Percentiles rank a stretch among this genome's conserved stretches.
Evolutionary conservation across 2,113 vertebrate genomes (phyloP).

Genomic region (Oreochromis spilurus): DNA sequence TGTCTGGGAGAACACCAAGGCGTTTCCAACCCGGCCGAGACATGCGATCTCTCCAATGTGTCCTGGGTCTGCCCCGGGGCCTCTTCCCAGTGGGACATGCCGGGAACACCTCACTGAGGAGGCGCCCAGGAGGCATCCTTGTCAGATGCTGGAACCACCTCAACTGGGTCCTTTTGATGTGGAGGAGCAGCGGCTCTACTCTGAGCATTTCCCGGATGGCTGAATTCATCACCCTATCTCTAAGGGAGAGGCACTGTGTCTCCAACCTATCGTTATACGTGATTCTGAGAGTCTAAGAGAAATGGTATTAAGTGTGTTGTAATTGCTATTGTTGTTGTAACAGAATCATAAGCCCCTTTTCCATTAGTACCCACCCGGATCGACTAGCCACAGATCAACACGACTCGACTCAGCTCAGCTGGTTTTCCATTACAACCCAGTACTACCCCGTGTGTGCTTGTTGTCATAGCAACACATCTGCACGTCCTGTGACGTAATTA

Average conservation of each 20-base stretch:
- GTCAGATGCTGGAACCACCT: background rate
- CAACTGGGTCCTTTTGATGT: background rate
- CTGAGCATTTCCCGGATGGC: background rate
- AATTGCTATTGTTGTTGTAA: background rate
- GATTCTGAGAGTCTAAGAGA: background rate
- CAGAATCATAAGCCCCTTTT: background rate
- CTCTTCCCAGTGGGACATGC: background rate
- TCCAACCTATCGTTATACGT: background rate
- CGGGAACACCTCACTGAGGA: background rate
- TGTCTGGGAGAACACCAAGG: background rate
- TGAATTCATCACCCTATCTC: background rate
- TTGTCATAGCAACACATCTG: background rate
- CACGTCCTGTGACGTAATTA: background rate
- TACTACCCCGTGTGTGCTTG: background rate
- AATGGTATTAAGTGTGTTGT: background rate
- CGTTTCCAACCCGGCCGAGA: background rate
- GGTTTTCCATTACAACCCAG: background rate
- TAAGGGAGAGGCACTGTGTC: background rate
- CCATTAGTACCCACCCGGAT: background rate
- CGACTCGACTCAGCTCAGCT: background rate
- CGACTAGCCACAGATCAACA: background rate
- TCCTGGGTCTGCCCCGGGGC: background rate
- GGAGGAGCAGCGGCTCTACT: background rate
- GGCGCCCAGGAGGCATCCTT: background rate
- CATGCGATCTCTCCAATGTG: background rate